Evolutionary conservation across 2,888 invertebrate species (phyloP).

Genomic region (Operophtera brumata): DNA sequence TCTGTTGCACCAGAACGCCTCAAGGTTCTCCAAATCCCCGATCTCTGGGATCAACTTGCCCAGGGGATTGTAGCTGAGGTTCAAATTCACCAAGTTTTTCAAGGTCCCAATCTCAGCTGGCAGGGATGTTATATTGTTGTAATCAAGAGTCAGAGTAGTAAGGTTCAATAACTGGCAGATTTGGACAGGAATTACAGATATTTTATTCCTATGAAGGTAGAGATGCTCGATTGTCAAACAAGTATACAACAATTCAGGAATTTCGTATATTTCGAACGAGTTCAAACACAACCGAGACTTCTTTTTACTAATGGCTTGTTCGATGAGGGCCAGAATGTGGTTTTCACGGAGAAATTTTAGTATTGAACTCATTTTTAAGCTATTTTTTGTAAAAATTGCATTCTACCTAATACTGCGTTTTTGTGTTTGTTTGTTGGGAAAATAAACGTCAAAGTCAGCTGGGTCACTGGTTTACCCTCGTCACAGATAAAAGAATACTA

Average conservation of each 20-base stretch:
- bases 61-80: constrained; percentile 84
- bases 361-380: constrained; percentile 81
- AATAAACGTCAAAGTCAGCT: constrained; percentile 37
- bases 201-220: constrained; percentile 83
- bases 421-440: constrained; percentile 54
- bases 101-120: constrained; percentile 82
- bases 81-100: constrained; percentile 81
- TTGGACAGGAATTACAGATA: constrained; percentile 70
- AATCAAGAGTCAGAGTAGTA: constrained; percentile 83
- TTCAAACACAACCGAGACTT: constrained; percentile 82
- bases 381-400: constrained; percentile 55
- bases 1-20: constrained; percentile 85
- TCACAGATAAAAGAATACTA: too few species aligned
- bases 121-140: constrained; percentile 82
- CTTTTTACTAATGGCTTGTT: constrained; percentile 82
- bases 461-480: constrained; percentile 10
- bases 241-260: constrained; percentile 80
- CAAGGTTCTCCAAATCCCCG: constrained; percentile 80
- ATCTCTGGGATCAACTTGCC: constrained; percentile 80
- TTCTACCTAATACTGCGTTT: constrained; percentile 61
- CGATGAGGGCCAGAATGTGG: constrained; percentile 84
- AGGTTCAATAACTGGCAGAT: constrained; percentile 79
- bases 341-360: constrained; percentile 85
- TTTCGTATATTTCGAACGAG: constrained; percentile 82
- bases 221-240: constrained; percentile 82